Conservation (phyloP, 2,797 vertebrate species). For the Cetoscarus ocellatus region DNA sequence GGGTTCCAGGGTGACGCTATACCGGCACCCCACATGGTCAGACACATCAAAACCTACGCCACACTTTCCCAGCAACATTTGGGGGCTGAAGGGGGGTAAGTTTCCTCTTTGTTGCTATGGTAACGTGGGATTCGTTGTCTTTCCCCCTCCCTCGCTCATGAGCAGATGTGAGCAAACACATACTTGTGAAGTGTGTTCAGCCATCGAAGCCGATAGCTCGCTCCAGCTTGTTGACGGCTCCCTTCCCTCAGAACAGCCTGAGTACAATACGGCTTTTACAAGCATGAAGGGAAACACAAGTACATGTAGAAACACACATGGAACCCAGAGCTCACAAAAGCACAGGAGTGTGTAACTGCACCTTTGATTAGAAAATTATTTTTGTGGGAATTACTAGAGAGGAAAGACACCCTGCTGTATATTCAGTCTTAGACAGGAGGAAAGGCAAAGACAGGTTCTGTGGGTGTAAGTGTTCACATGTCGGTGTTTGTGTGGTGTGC, state of each 20-base stretch:
- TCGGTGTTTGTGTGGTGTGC: background rate
- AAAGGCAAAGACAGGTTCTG: background rate
- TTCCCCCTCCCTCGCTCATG: slow-evolving; percentile 56
- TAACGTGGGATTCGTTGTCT: slow-evolving; percentile 67
- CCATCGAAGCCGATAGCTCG: slow-evolving; percentile 47
- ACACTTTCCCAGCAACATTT: slow-evolving; percentile 50
- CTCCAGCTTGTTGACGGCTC: slow-evolving; percentile 51
- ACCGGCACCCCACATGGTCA: slow-evolving; percentile 22
- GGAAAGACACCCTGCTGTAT: background rate
- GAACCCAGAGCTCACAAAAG: background rate
- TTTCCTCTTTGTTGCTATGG: slow-evolving; percentile 81
- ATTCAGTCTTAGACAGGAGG: background rate
- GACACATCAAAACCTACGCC: slow-evolving; percentile 16
- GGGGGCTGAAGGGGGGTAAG: slow-evolving; percentile 13
- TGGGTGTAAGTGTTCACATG: background rate
- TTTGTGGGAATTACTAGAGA: slow-evolving; percentile 6
- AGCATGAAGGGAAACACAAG: slow-evolving; percentile 34
- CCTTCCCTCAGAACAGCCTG: slow-evolving; percentile 41
- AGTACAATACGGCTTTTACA: slow-evolving; percentile 48
- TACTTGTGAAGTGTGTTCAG: slow-evolving; percentile 60
- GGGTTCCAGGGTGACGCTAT: slow-evolving; percentile 47
- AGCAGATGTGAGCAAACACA: slow-evolving; percentile 72
- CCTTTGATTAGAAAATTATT: slow-evolving; percentile 46
- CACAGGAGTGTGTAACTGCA: slow-evolving; percentile 33
- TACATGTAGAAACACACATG: background rate